Base-by-base conservation (phyloP, 2,888 invertebrate genomes). In the Dendrolimus pini region DNA sequence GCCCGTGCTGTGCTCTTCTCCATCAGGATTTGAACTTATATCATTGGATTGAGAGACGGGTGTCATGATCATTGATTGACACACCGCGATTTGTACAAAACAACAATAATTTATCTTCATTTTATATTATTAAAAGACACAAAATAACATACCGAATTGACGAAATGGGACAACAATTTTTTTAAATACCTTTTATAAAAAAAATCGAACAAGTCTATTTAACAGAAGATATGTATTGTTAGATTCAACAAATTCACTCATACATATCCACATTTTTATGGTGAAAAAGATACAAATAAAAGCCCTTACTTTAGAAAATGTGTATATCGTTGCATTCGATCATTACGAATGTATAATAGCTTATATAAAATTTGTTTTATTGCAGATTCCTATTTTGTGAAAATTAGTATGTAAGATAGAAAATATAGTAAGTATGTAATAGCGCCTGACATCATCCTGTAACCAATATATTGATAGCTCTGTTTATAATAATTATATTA, bases 311-410 rank as follows among this genome's bases (percentile, higher is more conserved):
- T 7, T 47, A 47, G 47, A 47, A 12, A 47, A 9, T 47, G 47
- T 12, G 47, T 47, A 56, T 63, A 59, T 56, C 58, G 52, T 58
- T 60, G 56, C 57, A 56, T 56, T 42, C 47, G 10, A 12, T 47
- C 12, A 47, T 30, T 30, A 59, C 41, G 55, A 58, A 58, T 58
- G 54, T 60, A 58, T 62, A 59, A 56, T 57, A 56, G 53, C 41
- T 30, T 61, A 62, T 66, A 62, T 61, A 53, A 58, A 59, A 47
- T 47, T 10, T 61, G 61, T 75, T 78, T 80, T 83, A 89, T 89
- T 89, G 89, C 89, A 89, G 89, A 89, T 89, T 89, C 89, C 89
- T 89, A 82, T 85, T 85, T 86, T 86, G 72, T 86, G 83, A 80
- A 47, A 47, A 70, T 66, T 88, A 87, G 82, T 69, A 82, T 61